Conservation (phyloP, 1,140 invertebrate species). For the Leguminivora glycinivorella region DNA sequence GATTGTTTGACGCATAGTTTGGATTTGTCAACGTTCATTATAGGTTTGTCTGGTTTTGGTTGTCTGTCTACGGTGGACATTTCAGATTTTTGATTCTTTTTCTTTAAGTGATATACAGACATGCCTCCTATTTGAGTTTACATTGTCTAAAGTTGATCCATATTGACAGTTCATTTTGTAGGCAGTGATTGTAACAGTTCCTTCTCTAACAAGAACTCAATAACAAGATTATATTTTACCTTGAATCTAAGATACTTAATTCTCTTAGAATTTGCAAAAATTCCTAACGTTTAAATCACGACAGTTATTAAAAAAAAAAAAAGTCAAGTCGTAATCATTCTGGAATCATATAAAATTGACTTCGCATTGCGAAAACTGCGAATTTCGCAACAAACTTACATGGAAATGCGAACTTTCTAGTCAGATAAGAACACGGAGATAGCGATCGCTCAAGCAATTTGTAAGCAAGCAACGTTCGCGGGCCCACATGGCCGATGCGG, state of each 20-base stretch:
- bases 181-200: too few relatives aligned
- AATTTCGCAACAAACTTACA: background rate
- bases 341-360: background rate
- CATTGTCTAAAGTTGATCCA: too few relatives aligned
- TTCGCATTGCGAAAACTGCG: background rate
- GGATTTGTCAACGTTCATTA: background rate
- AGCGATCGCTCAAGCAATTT: slow-evolving; percentile 25
- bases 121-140: too few relatives aligned
- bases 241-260: too few relatives aligned
- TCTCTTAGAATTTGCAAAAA: too few relatives aligned
- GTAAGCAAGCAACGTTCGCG: slow-evolving; percentile 9
- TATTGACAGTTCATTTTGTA: too few relatives aligned
- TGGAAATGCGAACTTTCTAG: slow-evolving; percentile 13
- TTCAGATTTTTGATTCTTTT: background rate
- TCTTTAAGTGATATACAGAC: too few relatives aligned
- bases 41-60: background rate
- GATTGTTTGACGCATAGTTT: slow-evolving; percentile 8
- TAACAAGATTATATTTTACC: too few relatives aligned
- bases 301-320: too few relatives aligned
- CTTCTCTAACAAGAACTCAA: too few relatives aligned
- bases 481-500: slow-evolving; percentile 13
- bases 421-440: slow-evolving; percentile 7
- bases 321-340: too few relatives aligned
- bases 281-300: too few relatives aligned
- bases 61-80: background rate